Conservation (phyloP, 1,140 invertebrate genomes). For the Drosophila sucinea region DNA sequence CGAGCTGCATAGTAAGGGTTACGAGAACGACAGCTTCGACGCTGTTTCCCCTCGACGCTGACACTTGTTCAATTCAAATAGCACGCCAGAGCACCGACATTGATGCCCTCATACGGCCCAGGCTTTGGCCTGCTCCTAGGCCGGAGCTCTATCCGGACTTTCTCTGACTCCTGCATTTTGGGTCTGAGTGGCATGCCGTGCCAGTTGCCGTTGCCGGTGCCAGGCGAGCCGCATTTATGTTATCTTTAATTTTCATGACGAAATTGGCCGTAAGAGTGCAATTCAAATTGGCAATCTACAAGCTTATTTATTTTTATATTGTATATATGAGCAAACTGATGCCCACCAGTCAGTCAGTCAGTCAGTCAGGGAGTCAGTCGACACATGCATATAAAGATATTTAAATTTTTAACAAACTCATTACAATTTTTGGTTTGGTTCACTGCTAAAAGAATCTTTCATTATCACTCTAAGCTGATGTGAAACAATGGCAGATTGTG, state of each 20-base stretch:
- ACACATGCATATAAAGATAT: too few relatives aligned
- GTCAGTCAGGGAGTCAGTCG: too few relatives aligned
- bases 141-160: slow-evolving; percentile 19
- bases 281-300: slow-evolving; percentile 67
- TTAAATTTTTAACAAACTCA: too few relatives aligned
- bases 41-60: slow-evolving; percentile 72
- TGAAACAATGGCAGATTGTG: too few relatives aligned
- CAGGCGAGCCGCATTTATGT: slow-evolving; percentile 71
- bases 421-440: too few relatives aligned
- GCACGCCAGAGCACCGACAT: slow-evolving; percentile 71
- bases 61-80: slow-evolving; percentile 81
- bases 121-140: slow-evolving; percentile 23
- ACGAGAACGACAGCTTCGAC: slow-evolving; percentile 51
- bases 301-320: slow-evolving; percentile 65
- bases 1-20: slow-evolving; percentile 21
- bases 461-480: too few relatives aligned
- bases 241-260: slow-evolving; percentile 77
- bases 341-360: too few relatives aligned
- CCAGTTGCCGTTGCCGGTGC: slow-evolving; percentile 1
- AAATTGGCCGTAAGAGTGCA: slow-evolving; percentile 75
- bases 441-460: too few relatives aligned
- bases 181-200: slow-evolving; percentile 51
- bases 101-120: slow-evolving; percentile 70
- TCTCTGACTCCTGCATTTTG: neutral
- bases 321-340: neutral